Conservation (phyloP, 64 coral and sea anemone species). For the Montipora capricornis region DNA sequence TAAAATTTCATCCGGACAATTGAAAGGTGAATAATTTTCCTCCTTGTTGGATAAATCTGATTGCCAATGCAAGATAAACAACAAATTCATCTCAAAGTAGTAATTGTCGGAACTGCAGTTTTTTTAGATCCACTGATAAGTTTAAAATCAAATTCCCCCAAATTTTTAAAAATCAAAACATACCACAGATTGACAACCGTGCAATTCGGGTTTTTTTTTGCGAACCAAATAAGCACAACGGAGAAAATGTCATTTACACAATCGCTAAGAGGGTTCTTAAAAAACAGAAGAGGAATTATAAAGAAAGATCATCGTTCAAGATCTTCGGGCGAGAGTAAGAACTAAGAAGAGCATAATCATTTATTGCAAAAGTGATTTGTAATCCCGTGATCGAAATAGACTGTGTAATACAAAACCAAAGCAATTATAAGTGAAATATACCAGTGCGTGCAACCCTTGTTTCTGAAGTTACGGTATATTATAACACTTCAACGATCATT, state of each 20-base stretch:
- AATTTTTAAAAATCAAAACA: not conserved
- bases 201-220: not conserved
- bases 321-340: not conserved
- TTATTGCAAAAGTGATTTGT: not conserved
- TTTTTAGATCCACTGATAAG: not conserved
- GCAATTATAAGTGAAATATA: constrained; percentile 51
- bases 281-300: not conserved
- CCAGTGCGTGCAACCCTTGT: constrained; percentile 33
- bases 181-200: not conserved
- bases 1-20: not conserved
- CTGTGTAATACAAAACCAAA: constrained; percentile 48
- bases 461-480: not conserved
- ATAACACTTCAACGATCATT: constrained; percentile 33
- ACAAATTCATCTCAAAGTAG: no score
- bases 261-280: not conserved
- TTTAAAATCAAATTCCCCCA: not conserved
- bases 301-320: not conserved
- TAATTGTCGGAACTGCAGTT: no score
- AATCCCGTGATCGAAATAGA: constrained; percentile 21
- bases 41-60: not conserved
- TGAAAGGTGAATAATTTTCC: not conserved
- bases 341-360: not conserved
- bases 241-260: not conserved
- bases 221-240: not conserved
- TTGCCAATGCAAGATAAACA: not conserved